Evolutionary conservation across 2,888 invertebrate species (phyloP).

Genomic region (Eupithecia subumbrata): DNA sequence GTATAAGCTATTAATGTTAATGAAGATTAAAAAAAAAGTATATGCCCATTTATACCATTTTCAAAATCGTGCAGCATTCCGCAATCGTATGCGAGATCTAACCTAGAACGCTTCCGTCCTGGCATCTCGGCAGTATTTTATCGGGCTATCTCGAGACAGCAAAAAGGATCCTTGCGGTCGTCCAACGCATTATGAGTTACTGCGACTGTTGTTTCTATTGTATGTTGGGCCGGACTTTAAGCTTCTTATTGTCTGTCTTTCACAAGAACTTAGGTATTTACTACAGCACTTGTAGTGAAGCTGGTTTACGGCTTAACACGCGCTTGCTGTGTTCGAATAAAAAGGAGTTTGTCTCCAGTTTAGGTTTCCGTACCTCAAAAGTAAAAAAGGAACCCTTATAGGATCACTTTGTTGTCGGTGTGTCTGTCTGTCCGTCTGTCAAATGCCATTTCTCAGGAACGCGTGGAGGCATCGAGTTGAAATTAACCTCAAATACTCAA

Average conservation of each 20-base stretch:
- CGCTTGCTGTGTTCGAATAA: neutral
- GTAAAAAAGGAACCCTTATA: no score
- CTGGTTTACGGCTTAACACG: neutral
- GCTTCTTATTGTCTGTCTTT: slow-evolving; percentile 9
- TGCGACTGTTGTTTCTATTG: slow-evolving; percentile 34
- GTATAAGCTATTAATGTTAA: no score
- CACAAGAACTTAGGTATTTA: neutral
- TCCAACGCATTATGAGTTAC: slow-evolving; percentile 54
- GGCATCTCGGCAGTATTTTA: slow-evolving; percentile 55
- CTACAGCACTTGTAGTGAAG: neutral
- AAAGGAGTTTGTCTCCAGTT: neutral
- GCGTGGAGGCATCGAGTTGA: no score
- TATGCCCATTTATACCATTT: no score
- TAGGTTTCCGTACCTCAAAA: no score
- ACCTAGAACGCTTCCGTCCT: slow-evolving; percentile 50
- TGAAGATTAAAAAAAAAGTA: no score
- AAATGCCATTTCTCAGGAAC: no score
- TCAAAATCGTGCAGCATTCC: slow-evolving; percentile 4
- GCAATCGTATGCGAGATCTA: slow-evolving; percentile 21
- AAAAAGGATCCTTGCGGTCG: slow-evolving; percentile 51
- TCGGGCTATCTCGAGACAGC: slow-evolving; percentile 52
- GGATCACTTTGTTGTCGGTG: no score
- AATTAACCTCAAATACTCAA: no score
- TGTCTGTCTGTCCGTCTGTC: no score
- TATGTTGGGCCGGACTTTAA: slow-evolving; percentile 5